Percentiles rank a stretch among this genome's conserved stretches.
phyloP scores from a whole-genome alignment of 2,797 vertebrate species.

The Tauraco hartlaubi region DNA sequence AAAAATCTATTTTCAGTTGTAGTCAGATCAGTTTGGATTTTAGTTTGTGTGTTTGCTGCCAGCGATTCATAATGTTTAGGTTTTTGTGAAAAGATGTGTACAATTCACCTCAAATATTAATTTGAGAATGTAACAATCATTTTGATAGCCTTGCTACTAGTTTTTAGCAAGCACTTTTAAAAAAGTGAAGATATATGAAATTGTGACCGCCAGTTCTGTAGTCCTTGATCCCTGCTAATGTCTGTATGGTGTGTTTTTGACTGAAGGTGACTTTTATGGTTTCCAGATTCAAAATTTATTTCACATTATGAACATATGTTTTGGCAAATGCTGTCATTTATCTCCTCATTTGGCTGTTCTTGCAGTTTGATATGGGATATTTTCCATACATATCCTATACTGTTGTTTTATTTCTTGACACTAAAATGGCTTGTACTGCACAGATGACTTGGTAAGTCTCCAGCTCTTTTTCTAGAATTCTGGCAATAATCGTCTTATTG shows the following conservation, averaged over 20 bases:
- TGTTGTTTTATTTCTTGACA: constrained; percentile 42
- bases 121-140: not conserved
- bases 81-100: not conserved
- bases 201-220: not conserved
- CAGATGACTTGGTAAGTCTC: constrained; percentile 48
- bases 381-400: constrained; percentile 34
- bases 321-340: constrained; percentile 14
- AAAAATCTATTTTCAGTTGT: not conserved
- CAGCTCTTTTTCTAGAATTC: constrained; percentile 35
- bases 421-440: constrained; percentile 26
- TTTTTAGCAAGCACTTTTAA: not conserved
- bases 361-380: constrained; percentile 5
- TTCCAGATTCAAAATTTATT: constrained; percentile 48
- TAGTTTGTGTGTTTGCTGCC: not conserved
- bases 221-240: not conserved
- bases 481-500: constrained; percentile 61
- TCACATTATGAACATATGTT: not conserved
- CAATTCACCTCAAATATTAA: not conserved
- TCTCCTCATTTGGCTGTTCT: not conserved
- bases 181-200: not conserved
- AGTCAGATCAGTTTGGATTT: not conserved
- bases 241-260: not conserved
- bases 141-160: not conserved
- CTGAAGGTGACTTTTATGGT: constrained; percentile 9
- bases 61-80: not conserved